phyloP scores from a whole-genome alignment of 2,797 vertebrate species.

The Anguilla pacifica region DNA sequence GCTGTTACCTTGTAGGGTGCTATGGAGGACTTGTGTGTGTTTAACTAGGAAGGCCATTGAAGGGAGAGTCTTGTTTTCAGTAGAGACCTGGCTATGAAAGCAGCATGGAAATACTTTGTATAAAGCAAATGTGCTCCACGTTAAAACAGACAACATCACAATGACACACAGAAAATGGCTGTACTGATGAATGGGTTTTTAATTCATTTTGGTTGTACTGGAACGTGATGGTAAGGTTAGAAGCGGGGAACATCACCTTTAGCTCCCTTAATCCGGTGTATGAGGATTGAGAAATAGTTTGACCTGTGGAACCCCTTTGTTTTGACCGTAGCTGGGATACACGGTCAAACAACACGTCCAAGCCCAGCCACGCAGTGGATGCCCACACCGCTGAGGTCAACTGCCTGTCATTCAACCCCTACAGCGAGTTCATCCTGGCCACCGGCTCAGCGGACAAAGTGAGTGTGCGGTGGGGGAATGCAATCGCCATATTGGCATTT shows the following conservation, averaged over 20 bases:
- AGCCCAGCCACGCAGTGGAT: constrained; percentile 95
- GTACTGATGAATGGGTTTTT: too few relatives aligned
- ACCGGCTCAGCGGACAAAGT: constrained; percentile 97
- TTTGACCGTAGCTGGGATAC: constrained; percentile 88
- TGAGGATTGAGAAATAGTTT: neutral
- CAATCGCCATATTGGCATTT: neutral
- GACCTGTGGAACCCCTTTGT: neutral
- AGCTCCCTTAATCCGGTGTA: neutral
- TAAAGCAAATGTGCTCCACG: too few relatives aligned
- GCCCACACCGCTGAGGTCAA: constrained; percentile 98
- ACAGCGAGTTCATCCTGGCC: constrained; percentile 96
- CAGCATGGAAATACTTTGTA: too few relatives aligned
- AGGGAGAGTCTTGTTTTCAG: too few relatives aligned
- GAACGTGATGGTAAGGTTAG: neutral
- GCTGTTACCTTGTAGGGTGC: too few relatives aligned
- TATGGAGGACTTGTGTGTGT: too few relatives aligned
- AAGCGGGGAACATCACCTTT: neutral
- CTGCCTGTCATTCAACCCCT: constrained; percentile 96
- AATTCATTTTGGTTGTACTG: neutral
- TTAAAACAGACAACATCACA: too few relatives aligned
- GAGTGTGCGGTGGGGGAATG: neutral
- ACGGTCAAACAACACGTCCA: constrained; percentile 95
- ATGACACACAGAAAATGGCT: too few relatives aligned
- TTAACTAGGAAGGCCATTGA: too few relatives aligned
- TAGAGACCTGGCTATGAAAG: too few relatives aligned